These are phyloP conservation scores for Stigmatopora argus DNA, from an alignment of 2,113 vertebrate genomes.

Conservation along the genomic window DNA sequence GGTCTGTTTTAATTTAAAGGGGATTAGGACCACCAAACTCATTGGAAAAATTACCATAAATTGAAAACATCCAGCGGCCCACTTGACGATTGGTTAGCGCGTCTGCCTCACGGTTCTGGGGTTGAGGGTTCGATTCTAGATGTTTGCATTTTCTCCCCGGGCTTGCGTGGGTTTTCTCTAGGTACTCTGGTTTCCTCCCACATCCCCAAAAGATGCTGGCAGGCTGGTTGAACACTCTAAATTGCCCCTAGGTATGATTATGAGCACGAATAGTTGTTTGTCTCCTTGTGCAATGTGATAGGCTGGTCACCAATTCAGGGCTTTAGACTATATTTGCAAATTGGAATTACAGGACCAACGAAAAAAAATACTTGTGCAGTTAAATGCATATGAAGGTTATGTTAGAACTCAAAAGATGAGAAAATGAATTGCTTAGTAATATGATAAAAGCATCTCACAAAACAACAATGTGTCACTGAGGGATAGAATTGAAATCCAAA, in stretches of 20 bases:
- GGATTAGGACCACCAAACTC: constrained; percentile 9
- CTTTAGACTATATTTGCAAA: background rate
- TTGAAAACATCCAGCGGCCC: background rate
- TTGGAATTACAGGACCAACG: background rate
- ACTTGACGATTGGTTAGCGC: background rate
- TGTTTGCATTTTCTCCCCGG: no score
- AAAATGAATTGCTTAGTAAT: background rate
- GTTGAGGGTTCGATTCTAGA: no score
- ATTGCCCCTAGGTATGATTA: no score
- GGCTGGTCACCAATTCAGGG: background rate
- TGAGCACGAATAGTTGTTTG: no score
- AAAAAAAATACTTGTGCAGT: background rate
- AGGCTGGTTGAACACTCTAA: no score
- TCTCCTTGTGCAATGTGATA: no score
- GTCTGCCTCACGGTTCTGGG: no score
- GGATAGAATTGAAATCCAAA: background rate
- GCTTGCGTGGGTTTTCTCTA: no score
- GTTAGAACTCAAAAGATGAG: background rate
- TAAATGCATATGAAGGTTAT: background rate
- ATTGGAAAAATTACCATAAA: background rate
- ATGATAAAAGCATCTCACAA: background rate
- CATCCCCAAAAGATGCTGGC: no score
- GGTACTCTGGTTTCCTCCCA: no score
- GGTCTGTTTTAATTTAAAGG: constrained; percentile 26
- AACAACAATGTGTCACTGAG: background rate